Percentiles rank a stretch among this genome's conserved stretches.
Evolutionary conservation across 2,113 vertebrate species (phyloP).

Genomic region (Barbus barbus): DNA sequence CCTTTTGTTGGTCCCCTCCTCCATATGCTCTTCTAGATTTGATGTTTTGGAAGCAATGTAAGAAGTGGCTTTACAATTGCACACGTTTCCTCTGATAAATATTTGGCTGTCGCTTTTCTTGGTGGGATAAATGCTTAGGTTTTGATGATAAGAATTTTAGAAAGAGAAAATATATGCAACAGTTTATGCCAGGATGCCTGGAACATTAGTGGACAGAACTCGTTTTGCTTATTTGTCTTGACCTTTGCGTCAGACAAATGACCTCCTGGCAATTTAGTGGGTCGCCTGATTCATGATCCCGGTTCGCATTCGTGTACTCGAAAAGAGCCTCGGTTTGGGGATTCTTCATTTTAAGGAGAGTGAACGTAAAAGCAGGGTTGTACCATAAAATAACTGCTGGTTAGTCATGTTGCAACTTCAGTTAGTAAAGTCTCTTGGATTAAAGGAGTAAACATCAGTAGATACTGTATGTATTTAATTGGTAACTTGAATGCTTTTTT

Average conservation of each 20-base stretch:
- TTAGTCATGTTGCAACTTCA: conserved; percentile 90
- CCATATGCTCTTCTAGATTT: conserved; percentile 62
- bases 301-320: conserved; percentile 80
- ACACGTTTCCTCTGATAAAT: conserved; percentile 88
- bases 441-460: conserved; percentile 88
- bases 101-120: conserved; percentile 77
- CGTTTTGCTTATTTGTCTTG: conserved; percentile 90
- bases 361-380: conserved; percentile 86
- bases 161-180: conserved; percentile 89
- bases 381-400: conserved; percentile 86
- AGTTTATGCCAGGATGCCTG: conserved; percentile 85
- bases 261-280: conserved; percentile 46
- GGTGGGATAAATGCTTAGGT: conserved; percentile 87
- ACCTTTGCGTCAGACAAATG: conserved; percentile 80
- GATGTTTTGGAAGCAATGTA: conserved; percentile 83
- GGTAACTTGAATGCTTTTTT: conserved; percentile 98
- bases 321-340: conserved; percentile 81
- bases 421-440: conserved; percentile 89
- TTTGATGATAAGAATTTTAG: conserved; percentile 89
- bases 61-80: conserved; percentile 88
- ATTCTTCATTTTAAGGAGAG: conserved; percentile 79
- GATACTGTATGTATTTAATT: conserved; percentile 99
- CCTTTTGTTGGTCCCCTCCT: conserved; percentile 58
- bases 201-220: conserved; percentile 85
- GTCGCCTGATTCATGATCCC: conserved; percentile 64